These are phyloP conservation scores for Ephialtes manifestator DNA, from an alignment of 2,888 invertebrate species.

Conservation along the genomic window DNA sequence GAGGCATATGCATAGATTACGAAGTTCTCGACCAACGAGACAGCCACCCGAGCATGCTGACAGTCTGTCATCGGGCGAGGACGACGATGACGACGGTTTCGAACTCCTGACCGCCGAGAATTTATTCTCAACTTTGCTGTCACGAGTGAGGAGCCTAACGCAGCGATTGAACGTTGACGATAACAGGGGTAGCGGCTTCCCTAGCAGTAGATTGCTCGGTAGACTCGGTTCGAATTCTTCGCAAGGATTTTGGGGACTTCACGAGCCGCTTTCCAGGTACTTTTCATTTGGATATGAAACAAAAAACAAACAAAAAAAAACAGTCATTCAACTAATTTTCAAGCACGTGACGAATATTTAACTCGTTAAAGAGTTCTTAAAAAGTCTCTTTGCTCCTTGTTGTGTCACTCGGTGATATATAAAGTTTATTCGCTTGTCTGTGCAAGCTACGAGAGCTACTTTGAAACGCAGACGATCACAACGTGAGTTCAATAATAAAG, in stretches of 20 bases:
- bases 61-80: slow-evolving; percentile 95
- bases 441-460: slow-evolving; percentile 85
- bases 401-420: slow-evolving; percentile 38
- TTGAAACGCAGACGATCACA: slow-evolving; percentile 84
- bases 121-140: slow-evolving; percentile 94
- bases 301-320: background rate
- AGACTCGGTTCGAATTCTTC: slow-evolving; percentile 84
- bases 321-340: background rate
- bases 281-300: slow-evolving; percentile 33
- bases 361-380: slow-evolving; percentile 15
- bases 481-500: slow-evolving; percentile 82
- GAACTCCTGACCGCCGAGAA: slow-evolving; percentile 96
- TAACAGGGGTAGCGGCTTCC: slow-evolving; percentile 89
- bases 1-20: slow-evolving; percentile 85
- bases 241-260: slow-evolving; percentile 86
- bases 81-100: slow-evolving; percentile 96
- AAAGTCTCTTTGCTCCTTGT: background rate
- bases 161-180: slow-evolving; percentile 95
- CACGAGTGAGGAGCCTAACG: slow-evolving; percentile 94
- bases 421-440: slow-evolving; percentile 77
- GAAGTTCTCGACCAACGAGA: slow-evolving; percentile 90
- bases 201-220: slow-evolving; percentile 88
- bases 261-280: slow-evolving; percentile 87
- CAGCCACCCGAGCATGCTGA: slow-evolving; percentile 91
- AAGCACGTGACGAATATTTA: background rate